Evolutionary conservation across 2,888 invertebrate species (phyloP).

Genomic region (Pollenia angustigena): DNA sequence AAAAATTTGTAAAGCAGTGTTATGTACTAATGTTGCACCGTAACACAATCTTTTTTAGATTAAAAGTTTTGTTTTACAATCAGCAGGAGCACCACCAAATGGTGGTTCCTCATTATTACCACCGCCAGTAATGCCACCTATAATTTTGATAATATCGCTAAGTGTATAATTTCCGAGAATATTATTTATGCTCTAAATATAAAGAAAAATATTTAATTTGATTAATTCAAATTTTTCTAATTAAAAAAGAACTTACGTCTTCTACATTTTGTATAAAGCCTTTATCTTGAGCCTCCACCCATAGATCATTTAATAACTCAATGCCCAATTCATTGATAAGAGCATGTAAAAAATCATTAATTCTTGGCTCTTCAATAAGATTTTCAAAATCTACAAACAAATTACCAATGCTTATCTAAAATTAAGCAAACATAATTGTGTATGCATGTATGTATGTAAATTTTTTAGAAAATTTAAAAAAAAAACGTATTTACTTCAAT

Average conservation of each 20-base stretch:
- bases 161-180: constrained; percentile 76
- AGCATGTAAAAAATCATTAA: constrained; percentile 79
- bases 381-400: constrained; percentile 78
- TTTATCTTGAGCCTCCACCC: constrained; percentile 77
- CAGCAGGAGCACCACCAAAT: constrained; percentile 80
- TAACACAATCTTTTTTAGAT: constrained; percentile 21
- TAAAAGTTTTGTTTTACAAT: constrained; percentile 76
- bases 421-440: constrained; percentile 11
- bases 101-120: constrained; percentile 76
- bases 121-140: constrained; percentile 75
- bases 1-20: no score
- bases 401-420: constrained; percentile 76
- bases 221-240: background rate
- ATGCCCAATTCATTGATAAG: constrained; percentile 80
- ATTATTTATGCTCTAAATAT: constrained; percentile 78
- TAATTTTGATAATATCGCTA: constrained; percentile 76
- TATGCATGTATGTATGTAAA: background rate
- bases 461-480: background rate
- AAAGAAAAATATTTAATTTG: background rate
- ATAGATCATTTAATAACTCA: constrained; percentile 80
- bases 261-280: constrained; percentile 75
- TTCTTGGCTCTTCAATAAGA: constrained; percentile 79
- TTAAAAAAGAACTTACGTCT: constrained; percentile 74
- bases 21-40: background rate
- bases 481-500: constrained; percentile 74